Conservation (phyloP, 2,113 vertebrate species). For the Nymphicus hollandicus region DNA sequence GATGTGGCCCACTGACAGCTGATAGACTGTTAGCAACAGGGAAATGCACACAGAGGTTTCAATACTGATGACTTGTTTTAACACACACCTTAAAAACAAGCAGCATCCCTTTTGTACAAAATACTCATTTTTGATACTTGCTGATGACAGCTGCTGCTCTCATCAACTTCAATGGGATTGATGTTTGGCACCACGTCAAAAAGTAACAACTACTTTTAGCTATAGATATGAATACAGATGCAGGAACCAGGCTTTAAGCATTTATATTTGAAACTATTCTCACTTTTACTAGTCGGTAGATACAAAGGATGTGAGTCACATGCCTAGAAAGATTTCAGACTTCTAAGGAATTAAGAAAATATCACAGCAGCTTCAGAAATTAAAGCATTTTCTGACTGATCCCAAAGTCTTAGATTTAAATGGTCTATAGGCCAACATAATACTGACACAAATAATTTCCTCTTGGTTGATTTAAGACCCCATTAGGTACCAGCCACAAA, state of each 20-base stretch:
- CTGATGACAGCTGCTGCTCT: background rate
- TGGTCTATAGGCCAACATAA: background rate
- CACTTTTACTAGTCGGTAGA: background rate
- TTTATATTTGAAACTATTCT: background rate
- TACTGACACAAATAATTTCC: background rate
- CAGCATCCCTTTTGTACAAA: background rate
- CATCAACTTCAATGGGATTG: background rate
- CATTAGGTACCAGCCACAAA: background rate
- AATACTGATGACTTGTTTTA: background rate
- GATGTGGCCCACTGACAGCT: background rate
- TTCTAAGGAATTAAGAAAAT: background rate
- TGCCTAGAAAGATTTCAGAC: background rate
- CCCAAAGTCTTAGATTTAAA: background rate
- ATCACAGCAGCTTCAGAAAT: background rate
- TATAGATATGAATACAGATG: background rate
- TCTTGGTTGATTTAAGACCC: background rate
- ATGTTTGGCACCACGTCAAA: background rate
- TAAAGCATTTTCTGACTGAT: background rate
- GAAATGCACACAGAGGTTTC: fast-evolving
- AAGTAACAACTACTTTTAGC: background rate
- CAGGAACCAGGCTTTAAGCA: background rate
- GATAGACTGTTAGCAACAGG: background rate
- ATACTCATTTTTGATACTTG: background rate
- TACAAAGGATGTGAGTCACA: background rate
- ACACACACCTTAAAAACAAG: background rate